Evolutionary conservation across 2,888 invertebrate species (phyloP).

Genomic region (Pollenia labialis): DNA sequence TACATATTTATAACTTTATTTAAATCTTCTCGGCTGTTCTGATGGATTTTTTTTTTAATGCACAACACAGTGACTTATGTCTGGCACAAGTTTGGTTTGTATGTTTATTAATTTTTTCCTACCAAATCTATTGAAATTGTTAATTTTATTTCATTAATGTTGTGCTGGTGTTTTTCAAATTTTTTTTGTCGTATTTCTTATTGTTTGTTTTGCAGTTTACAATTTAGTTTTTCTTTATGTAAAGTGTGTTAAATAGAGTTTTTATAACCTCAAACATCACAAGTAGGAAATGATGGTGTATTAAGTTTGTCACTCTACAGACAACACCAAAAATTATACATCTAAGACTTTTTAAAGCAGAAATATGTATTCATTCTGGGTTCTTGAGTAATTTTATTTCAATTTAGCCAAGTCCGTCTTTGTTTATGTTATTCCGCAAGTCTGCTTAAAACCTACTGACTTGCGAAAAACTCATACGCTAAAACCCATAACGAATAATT

Average conservation of each 20-base stretch:
- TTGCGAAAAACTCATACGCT: too few species aligned
- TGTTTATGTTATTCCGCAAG: too few species aligned
- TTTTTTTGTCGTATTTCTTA: constrained; percentile 5
- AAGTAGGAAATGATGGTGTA: too few species aligned
- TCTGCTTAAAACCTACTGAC: too few species aligned
- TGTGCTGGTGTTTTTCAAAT: constrained; percentile 40
- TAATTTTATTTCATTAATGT: constrained; percentile 40
- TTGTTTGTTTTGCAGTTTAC: constrained; percentile 7
- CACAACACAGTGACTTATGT: constrained; percentile 34
- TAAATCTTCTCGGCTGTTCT: neutral
- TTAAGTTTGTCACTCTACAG: too few species aligned
- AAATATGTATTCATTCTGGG: too few species aligned
- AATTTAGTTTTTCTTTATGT: constrained; percentile 34
- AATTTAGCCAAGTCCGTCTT: too few species aligned
- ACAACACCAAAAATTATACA: too few species aligned
- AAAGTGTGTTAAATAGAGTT: constrained; percentile 57
- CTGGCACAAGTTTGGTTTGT: constrained; percentile 57
- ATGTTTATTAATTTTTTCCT: constrained; percentile 17
- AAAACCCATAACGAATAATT: too few species aligned
- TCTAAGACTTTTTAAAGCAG: too few species aligned
- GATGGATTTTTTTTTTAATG: neutral
- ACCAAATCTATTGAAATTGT: constrained; percentile 41
- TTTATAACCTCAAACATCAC: neutral
- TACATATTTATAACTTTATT: neutral
- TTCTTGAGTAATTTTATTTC: too few species aligned